Conservation (phyloP, 2,888 invertebrate genomes). For the Cyclophora albipunctata region DNA sequence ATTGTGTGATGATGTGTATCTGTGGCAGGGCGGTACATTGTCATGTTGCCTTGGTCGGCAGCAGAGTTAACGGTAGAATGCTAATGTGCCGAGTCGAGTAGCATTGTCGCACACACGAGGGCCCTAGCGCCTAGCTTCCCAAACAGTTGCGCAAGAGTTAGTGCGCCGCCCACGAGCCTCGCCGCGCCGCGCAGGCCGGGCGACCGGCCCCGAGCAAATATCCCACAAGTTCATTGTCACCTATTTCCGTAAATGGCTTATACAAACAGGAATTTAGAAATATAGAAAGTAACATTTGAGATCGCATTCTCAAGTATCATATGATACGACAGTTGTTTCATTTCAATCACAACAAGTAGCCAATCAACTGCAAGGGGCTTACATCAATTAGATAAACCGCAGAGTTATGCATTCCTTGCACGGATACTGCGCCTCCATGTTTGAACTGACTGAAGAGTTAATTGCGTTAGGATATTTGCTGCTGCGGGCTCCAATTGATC, state of each 20-base stretch:
- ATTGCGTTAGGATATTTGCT: constrained; percentile 17
- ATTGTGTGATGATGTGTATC: constrained; percentile 10
- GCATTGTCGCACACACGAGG: constrained; percentile 45
- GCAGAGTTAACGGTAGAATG: constrained; percentile 68
- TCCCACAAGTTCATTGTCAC: constrained; percentile 66
- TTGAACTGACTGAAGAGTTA: constrained; percentile 21
- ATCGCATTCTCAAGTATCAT: not conserved
- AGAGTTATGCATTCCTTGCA: constrained; percentile 19
- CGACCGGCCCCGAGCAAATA: constrained; percentile 27
- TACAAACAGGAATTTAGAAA: constrained; percentile 12
- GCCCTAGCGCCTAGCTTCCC: constrained; percentile 45
- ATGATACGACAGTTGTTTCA: not conserved
- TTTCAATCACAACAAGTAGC: not conserved
- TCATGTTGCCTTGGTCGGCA: constrained; percentile 41
- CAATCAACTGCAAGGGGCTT: constrained; percentile 14
- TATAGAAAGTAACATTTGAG: constrained; percentile 16
- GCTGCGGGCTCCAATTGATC: constrained; percentile 18
- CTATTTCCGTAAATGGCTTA: constrained; percentile 21
- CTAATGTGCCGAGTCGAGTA: constrained; percentile 53
- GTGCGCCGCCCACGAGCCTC: constrained; percentile 50
- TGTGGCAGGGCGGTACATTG: not conserved
- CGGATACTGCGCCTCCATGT: constrained; percentile 14
- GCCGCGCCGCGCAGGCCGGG: constrained; percentile 19
- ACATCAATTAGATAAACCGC: constrained; percentile 22
- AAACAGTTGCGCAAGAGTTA: constrained; percentile 61